Conservation (phyloP, 2,888 invertebrate genomes). For the Agrypnus murinus region DNA sequence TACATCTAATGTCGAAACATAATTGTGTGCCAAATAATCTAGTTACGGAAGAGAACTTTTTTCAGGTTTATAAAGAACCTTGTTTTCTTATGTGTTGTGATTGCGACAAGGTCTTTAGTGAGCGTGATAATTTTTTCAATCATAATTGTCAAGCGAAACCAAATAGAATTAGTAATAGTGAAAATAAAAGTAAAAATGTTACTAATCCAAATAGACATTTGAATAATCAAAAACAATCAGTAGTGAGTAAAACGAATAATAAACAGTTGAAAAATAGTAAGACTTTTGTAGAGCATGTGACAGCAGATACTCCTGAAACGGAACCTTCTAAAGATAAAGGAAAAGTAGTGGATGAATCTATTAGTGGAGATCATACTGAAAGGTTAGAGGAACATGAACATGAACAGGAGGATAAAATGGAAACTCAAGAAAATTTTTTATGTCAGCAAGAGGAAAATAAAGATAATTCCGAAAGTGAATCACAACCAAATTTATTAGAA, state of each 20-base stretch:
- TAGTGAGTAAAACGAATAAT: slow-evolving; percentile 39
- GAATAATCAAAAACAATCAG: slow-evolving; percentile 36
- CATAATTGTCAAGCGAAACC: slow-evolving; percentile 76
- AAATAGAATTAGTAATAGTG: slow-evolving; percentile 27
- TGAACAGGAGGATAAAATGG: background rate
- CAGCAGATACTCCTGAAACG: slow-evolving; percentile 60
- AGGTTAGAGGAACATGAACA: background rate
- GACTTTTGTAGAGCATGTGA: slow-evolving; percentile 61
- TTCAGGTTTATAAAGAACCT: slow-evolving; percentile 77
- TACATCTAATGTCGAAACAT: slow-evolving; percentile 86
- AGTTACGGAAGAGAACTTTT: slow-evolving; percentile 80
- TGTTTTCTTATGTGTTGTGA: slow-evolving; percentile 87
- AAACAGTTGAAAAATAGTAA: slow-evolving; percentile 43
- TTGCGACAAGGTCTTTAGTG: slow-evolving; percentile 86
- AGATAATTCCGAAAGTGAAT: background rate
- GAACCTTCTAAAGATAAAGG: background rate
- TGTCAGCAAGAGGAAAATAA: background rate
- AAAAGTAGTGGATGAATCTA: background rate
- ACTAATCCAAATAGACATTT: slow-evolving; percentile 15
- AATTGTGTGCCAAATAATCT: slow-evolving; percentile 83
- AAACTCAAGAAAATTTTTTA: background rate
- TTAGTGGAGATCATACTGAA: background rate
- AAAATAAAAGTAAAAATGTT: slow-evolving; percentile 31
- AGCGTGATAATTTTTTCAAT: slow-evolving; percentile 83
- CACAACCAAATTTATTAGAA: background rate